Evolutionary conservation across 2,797 vertebrate species (phyloP), one percentile per base, ranked within the genome.

Genomic region (Gadopsis marmoratus): DNA sequence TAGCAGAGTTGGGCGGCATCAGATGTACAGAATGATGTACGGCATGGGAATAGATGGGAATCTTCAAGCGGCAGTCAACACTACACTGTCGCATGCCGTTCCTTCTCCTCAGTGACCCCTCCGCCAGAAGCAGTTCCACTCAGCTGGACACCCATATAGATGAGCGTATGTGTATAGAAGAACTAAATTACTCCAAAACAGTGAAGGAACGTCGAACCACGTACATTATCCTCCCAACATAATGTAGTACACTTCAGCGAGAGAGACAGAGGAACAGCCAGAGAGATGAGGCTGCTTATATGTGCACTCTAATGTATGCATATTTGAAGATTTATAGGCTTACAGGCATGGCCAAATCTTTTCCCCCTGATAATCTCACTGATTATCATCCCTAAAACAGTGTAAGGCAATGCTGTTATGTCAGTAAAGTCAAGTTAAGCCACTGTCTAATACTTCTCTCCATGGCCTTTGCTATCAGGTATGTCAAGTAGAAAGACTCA

Each of bases 1-100:
- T 16, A 1, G 31, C 55, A 31, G 41, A 37, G 58, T 51, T 45
- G 4, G 7, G 19, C 17, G 31, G 45, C 33, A n/a, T 62, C 59
- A 6, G 19, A 45, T 62, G 56, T 23, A 17, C 59, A 33, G 53
- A 45, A n/a, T 39, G 37, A 26, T 17, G 21, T 56, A 31, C 14
- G 26, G 37, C 29, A 55, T 29, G 41, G 59, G 35, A 61, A 61
- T 55, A 64, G 67, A 82, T 67, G 61, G 41, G 13, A 47, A 60
- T 33, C 69, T 64, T 58, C 60, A 61, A 50, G 19, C 33, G 50
- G 43, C 62, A n/a, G 26, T 48, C 17, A 56, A 37, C 51, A 12
- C 39, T 69, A n/a, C 3, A 4, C 62, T 60, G 54, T 53, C 76
- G 71, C 74, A 61, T 66, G 26, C 66, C 0, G 56, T 62, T 37